Conservation (phyloP, 2,113 vertebrate genomes). For the Talpa occidentalis region DNA sequence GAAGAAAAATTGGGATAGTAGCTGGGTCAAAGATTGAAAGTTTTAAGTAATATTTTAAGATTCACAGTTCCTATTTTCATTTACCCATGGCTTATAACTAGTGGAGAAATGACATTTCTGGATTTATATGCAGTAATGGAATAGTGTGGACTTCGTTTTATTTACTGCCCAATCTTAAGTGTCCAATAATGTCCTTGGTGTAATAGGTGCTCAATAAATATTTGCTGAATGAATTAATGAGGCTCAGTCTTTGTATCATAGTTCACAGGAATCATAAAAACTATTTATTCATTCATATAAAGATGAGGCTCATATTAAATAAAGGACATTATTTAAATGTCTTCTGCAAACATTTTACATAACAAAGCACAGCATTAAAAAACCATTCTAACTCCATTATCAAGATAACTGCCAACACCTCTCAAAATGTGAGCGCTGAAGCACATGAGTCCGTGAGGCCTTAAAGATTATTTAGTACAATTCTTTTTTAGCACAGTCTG, state of each 20-base stretch:
- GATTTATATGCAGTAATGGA: not conserved
- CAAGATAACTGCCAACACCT: conserved; percentile 67
- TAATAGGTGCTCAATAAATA: not conserved
- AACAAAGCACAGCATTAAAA: conserved; percentile 29
- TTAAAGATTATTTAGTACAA: not conserved
- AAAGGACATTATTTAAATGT: conserved; percentile 23
- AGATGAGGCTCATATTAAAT: not conserved
- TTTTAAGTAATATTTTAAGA: not conserved
- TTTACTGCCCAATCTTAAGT: not conserved
- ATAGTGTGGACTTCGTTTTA: not conserved
- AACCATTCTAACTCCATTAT: conserved; percentile 31
- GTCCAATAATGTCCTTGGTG: not conserved
- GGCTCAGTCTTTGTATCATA: not conserved
- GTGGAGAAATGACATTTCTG: not conserved
- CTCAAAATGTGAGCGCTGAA: conserved; percentile 63
- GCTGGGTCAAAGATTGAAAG: not conserved
- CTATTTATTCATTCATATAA: not conserved
- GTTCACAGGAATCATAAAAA: not conserved
- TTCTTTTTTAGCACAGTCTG: conserved; percentile 56
- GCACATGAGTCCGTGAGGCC: not conserved
- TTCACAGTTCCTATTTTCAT: not conserved
- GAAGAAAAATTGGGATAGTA: not conserved
- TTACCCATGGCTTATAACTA: not conserved
- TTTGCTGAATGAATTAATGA: not conserved
- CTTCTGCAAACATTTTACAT: conserved; percentile 52